Conservation (phyloP, 2,888 invertebrate species). For the Troides oblongomaculatus region DNA sequence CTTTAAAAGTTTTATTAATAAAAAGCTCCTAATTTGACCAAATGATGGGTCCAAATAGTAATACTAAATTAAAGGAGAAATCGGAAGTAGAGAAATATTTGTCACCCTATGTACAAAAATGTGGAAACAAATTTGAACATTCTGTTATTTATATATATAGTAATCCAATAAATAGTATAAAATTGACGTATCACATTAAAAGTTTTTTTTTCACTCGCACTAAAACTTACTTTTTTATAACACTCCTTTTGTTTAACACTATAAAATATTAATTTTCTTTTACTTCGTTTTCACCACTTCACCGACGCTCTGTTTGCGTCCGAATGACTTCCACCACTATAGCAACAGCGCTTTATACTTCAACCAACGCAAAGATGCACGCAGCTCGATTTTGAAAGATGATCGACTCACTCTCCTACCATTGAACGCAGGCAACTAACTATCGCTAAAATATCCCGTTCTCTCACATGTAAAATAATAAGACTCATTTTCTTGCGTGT, state of each 20-base stretch:
- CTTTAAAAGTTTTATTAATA: not conserved
- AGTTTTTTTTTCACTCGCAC: conserved; percentile 31
- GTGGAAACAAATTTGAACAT: not conserved
- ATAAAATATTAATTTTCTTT: conserved; percentile 40
- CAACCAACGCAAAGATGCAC: conserved; percentile 73
- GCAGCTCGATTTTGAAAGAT: conserved; percentile 76
- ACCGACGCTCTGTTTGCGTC: conserved; percentile 71
- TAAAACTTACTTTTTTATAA: conserved; percentile 62
- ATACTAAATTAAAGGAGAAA: not conserved
- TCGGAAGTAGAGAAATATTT: not conserved
- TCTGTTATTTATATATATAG: not conserved
- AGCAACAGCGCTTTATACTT: conserved; percentile 74
- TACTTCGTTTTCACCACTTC: conserved; percentile 63
- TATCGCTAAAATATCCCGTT: conserved; percentile 34
- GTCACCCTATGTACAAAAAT: not conserved
- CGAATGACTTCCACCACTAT: conserved; percentile 72
- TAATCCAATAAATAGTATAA: not conserved
- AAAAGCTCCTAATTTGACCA: not conserved
- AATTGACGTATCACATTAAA: conserved; percentile 30
- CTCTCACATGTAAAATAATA: conserved; percentile 33
- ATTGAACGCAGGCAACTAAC: conserved; percentile 41
- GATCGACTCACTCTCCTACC: conserved; percentile 64
- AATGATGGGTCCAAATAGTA: not conserved
- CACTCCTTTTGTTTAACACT: conserved; percentile 61
- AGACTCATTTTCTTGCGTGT: conserved; percentile 24